Conservation (phyloP, 2,797 vertebrate species). For the Nyctalus aviator region DNA sequence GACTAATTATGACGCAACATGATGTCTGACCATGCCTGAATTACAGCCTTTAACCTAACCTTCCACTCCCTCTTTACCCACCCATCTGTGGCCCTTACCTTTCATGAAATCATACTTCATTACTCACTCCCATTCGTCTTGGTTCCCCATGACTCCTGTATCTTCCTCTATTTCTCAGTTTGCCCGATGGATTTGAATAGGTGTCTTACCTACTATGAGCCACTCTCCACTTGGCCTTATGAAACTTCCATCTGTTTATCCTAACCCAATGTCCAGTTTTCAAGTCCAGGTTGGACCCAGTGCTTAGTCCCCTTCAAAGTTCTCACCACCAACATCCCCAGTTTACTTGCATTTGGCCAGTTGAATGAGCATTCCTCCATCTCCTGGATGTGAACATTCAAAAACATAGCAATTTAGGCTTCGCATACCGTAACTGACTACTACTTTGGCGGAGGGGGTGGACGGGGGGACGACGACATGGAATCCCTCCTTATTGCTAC, state of each 20-base stretch:
- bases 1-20: background rate
- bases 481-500: background rate
- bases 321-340: background rate
- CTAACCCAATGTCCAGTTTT: background rate
- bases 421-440: background rate
- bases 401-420: background rate
- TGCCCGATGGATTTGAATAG: background rate
- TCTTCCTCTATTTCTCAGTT: background rate
- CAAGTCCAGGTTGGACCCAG: background rate
- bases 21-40: background rate
- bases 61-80: background rate
- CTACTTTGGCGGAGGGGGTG: background rate
- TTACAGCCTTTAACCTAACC: background rate
- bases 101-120: background rate
- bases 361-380: constrained; percentile 2
- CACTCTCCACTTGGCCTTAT: background rate
- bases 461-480: rapidly evolving
- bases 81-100: background rate
- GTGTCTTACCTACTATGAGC: background rate
- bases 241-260: background rate
- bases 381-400: background rate
- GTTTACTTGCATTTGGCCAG: background rate
- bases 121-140: background rate
- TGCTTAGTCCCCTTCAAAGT: background rate
- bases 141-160: background rate